Evolutionary conservation across 2,888 invertebrate species (phyloP), one percentile per base, ranked within the genome.

Genomic region (Drosophila anomalata): DNA sequence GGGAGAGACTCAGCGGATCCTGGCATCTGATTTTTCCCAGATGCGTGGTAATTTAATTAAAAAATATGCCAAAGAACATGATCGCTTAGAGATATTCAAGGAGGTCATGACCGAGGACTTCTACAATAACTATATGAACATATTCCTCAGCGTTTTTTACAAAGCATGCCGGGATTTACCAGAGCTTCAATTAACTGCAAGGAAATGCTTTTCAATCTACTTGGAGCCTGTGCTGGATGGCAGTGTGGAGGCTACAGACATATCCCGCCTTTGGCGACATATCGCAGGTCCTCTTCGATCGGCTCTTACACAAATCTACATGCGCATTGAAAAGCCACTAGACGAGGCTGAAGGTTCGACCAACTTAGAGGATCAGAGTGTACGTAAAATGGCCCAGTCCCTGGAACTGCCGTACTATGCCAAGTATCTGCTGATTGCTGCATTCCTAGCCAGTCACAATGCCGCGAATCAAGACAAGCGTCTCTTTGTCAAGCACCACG

Each of bases 371-470:
- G 80, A 89, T 53, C 89, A 90, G 44, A 90, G 83, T 22, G 92
- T 94, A 11, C 93, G 93, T 72, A 93, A 93, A 29, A 92, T 94
- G 78, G 94, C 94, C 0, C 94, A 94, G 74, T 95, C 94, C 55
- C 93, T 96, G 33, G 96, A 97, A 86, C 89, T 98, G 3, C 98
- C 98, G 0, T 97, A 94, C 89, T 98, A 97, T 91, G 96, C 97
- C 0, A 98, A 98, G 91, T 98, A 94, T 90, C 93, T 98, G 36
- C 92, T 98, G 3, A 96, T 98, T 26, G 97, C 98, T 7, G 96
- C 97, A 0, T 98, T 97, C 90, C 92, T 98, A 68, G 98, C 98
- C 0, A 98, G 98, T 33, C 97, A 98, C 90, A 98, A 98, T 91
- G 96, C 98, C 1, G 94, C 96, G 0, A 96, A 96, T 79, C 95